phyloP scores from a whole-genome alignment of 2,888 invertebrate species.

The Drosophila mayaguana region DNA sequence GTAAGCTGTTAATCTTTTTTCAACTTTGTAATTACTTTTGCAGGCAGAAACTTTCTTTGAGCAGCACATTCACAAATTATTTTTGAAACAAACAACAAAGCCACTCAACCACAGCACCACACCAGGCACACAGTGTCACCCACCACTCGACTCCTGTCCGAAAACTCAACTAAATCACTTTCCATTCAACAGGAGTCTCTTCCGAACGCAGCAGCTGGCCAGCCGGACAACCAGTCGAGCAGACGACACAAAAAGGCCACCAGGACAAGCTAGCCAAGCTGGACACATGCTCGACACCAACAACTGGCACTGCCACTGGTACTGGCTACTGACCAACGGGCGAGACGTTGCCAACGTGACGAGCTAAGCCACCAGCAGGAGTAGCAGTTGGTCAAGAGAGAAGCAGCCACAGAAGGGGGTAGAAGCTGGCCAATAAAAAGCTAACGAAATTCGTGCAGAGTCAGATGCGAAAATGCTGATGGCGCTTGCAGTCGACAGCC shows the following conservation, averaged over 20 bases:
- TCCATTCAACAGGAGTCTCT: slow-evolving; percentile 69
- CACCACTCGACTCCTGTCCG: slow-evolving; percentile 34
- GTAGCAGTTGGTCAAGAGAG: slow-evolving; percentile 25
- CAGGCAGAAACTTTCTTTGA: slow-evolving; percentile 65
- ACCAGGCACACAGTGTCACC: slow-evolving; percentile 36
- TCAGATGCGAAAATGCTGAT: slow-evolving; percentile 63
- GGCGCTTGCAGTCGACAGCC: slow-evolving; percentile 51
- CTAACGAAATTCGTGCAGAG: slow-evolving; percentile 51
- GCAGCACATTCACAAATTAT: slow-evolving; percentile 62
- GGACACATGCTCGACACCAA: slow-evolving; percentile 52
- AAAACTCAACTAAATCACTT: slow-evolving; percentile 74
- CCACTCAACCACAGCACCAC: slow-evolving; percentile 42
- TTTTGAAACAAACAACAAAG: slow-evolving; percentile 47
- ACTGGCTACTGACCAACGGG: slow-evolving; percentile 30
- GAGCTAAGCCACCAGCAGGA: slow-evolving; percentile 28
- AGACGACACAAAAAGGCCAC: slow-evolving; percentile 40
- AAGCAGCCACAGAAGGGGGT: background rate
- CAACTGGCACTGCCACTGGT: slow-evolving; percentile 23
- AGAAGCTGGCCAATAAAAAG: slow-evolving; percentile 58
- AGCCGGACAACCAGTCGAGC: slow-evolving; percentile 18
- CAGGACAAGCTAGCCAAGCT: slow-evolving; percentile 17
- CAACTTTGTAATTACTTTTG: slow-evolving; percentile 84
- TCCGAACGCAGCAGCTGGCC: slow-evolving; percentile 21
- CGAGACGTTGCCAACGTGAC: slow-evolving; percentile 38
- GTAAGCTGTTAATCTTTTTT: slow-evolving; percentile 80